Evolutionary conservation across 2,888 invertebrate genomes (phyloP).

Genomic region (Nomada flava): DNA sequence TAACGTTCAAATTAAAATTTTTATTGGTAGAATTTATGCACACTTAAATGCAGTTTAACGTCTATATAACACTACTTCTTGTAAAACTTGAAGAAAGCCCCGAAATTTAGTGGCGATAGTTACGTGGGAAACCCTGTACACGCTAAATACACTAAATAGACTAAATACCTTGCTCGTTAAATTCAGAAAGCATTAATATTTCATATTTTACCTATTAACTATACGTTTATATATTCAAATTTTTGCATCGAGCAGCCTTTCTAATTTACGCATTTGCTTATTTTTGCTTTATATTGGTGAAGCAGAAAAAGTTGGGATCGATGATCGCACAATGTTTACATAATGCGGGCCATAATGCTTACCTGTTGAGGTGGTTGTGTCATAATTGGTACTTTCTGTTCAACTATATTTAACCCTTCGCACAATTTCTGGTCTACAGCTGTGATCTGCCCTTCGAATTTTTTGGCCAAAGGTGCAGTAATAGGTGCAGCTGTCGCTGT

Average conservation of each 20-base stretch:
- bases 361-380: slow-evolving; percentile 86
- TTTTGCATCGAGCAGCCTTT: not conserved
- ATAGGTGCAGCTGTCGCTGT: slow-evolving; percentile 85
- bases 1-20: no score
- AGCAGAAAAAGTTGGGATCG: no score
- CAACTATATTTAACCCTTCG: slow-evolving; percentile 86
- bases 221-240: not conserved
- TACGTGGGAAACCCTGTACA: no score
- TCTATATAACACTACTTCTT: no score
- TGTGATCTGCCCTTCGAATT: slow-evolving; percentile 85
- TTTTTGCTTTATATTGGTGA: no score
- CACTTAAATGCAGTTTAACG: no score
- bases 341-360: slow-evolving; percentile 38
- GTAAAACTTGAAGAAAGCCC: no score
- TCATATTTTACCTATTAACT: not conserved
- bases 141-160: no score
- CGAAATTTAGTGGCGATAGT: no score
- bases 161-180: no score
- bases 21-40: no score
- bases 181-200: no score
- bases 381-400: slow-evolving; percentile 86
- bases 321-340: not conserved
- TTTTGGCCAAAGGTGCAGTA: slow-evolving; percentile 85
- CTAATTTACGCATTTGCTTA: not conserved
- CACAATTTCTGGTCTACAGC: slow-evolving; percentile 86